These are phyloP conservation scores for Apistogramma diplotaenia DNA, from an alignment of 2,113 vertebrate species.

Conservation along the genomic window DNA sequence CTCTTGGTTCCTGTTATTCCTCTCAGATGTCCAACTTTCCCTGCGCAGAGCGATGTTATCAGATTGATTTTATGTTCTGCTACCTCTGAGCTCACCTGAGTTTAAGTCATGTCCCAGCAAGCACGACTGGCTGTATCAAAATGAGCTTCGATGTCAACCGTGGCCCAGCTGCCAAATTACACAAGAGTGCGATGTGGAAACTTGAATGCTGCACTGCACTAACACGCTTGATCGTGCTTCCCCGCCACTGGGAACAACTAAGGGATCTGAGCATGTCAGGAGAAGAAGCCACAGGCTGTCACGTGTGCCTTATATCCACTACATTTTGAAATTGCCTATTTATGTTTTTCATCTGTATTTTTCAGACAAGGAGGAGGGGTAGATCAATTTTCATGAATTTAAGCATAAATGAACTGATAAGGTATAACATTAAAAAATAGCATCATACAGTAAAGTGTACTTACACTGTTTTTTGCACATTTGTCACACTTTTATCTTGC, in stretches of 20 bases:
- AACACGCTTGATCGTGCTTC: not conserved
- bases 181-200: not conserved
- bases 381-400: not conserved
- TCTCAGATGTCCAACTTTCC: not conserved
- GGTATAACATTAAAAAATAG: not conserved
- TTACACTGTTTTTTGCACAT: no score
- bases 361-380: not conserved
- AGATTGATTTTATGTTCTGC: not conserved
- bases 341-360: not conserved
- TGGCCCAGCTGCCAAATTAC: not conserved
- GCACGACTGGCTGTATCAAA: not conserved
- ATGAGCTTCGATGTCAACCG: not conserved
- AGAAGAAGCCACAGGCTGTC: accelerated
- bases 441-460: not conserved
- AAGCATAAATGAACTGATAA: not conserved
- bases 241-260: not conserved
- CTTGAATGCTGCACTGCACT: not conserved
- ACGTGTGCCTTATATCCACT: not conserved
- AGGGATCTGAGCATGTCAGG: not conserved
- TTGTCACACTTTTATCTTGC: no score
- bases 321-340: not conserved
- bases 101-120: not conserved
- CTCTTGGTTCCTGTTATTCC: not conserved
- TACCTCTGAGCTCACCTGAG: not conserved
- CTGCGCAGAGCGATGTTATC: not conserved